Percentiles rank a stretch among this genome's conserved stretches.
phyloP scores from a whole-genome alignment of 2,888 invertebrate genomes.

The Chloroclystis v-ata region DNA sequence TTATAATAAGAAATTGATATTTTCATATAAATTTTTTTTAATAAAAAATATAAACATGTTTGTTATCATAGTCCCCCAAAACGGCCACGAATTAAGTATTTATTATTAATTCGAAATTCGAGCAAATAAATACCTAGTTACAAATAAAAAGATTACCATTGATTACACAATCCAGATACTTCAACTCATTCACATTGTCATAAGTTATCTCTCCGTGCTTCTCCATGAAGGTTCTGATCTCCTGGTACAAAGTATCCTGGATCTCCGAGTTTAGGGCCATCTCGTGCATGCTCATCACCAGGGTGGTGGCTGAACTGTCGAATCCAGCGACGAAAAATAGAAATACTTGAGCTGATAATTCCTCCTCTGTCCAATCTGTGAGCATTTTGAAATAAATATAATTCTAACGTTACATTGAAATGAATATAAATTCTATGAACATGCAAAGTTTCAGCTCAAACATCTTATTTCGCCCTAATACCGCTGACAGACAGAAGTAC shows the following conservation, averaged over 20 bases:
- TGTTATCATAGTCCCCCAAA: too few relatives aligned
- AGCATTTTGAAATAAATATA: too few relatives aligned
- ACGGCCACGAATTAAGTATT: too few relatives aligned
- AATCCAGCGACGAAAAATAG: conserved; percentile 70
- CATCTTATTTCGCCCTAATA: too few relatives aligned
- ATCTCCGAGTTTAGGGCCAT: conserved; percentile 58
- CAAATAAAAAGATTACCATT: conserved; percentile 41
- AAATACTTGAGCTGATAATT: conserved; percentile 63
- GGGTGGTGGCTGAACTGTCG: conserved; percentile 57
- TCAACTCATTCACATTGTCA: conserved; percentile 47
- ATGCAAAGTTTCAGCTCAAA: too few relatives aligned
- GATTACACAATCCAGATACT: conserved; percentile 57
- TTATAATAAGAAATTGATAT: too few relatives aligned
- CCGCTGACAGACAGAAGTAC: too few relatives aligned
- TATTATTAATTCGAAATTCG: too few relatives aligned
- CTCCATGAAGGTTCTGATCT: conserved; percentile 43
- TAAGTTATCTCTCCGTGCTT: conserved; percentile 37
- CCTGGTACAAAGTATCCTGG: conserved; percentile 62
- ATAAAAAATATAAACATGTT: too few relatives aligned
- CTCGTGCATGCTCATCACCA: conserved; percentile 60
- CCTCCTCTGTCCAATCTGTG: conserved; percentile 58
- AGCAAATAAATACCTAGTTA: background rate
- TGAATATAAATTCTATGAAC: too few relatives aligned
- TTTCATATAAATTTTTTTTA: too few relatives aligned
- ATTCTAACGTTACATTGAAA: too few relatives aligned